Evolutionary conservation across 2,797 vertebrate species (phyloP).

Genomic region (Mus spretus): DNA sequence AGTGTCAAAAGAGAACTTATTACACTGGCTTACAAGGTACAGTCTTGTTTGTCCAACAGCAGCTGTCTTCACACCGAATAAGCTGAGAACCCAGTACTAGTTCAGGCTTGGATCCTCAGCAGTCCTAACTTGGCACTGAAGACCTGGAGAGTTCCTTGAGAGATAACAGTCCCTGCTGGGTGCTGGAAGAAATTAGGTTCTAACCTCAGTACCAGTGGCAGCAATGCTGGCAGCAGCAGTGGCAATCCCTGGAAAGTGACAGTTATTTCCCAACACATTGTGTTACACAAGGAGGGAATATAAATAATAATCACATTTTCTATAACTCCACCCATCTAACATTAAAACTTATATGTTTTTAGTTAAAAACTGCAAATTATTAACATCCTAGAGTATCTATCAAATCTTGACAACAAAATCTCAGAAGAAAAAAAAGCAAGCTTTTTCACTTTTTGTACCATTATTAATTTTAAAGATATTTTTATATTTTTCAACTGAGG

Average conservation of each 20-base stretch:
- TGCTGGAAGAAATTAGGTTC: neutral
- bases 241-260: neutral
- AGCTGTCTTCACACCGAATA: neutral
- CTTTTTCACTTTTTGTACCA: neutral
- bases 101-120: neutral
- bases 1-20: neutral
- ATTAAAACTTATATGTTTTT: constrained; percentile 12
- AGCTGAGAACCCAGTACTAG: too few species aligned
- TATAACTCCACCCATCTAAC: neutral
- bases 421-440: neutral
- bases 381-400: constrained; percentile 20
- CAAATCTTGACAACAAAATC: constrained; percentile 48
- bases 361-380: constrained; percentile 46
- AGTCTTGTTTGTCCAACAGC: neutral
- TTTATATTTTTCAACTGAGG: constrained; percentile 64
- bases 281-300: neutral
- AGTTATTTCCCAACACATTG: neutral
- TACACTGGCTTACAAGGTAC: neutral
- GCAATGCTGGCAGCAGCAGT: neutral
- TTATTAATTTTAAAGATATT: constrained; percentile 56
- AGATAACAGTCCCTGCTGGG: neutral
- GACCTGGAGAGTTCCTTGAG: neutral
- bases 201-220: too few species aligned
- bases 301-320: neutral
- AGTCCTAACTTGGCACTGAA: neutral